phyloP scores from a whole-genome alignment of 2,888 invertebrate genomes.

The Caenorhabditis doughertyi region DNA sequence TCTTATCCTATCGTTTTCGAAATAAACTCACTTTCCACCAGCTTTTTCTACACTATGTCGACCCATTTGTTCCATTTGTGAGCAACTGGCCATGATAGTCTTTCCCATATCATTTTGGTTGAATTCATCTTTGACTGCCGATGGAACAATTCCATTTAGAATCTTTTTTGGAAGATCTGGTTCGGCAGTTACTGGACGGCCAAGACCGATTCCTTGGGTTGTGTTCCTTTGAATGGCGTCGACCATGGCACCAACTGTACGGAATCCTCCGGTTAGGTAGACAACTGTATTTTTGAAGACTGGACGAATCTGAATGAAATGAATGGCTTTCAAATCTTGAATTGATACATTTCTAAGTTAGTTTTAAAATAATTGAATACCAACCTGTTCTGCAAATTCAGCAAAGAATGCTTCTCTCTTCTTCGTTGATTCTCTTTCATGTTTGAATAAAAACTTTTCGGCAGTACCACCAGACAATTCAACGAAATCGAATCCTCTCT shows the following conservation, averaged over 20 bases:
- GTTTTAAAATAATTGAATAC: too few relatives aligned
- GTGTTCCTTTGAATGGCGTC: slow-evolving; percentile 63
- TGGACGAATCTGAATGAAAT: slow-evolving; percentile 40
- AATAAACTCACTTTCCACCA: slow-evolving; percentile 40
- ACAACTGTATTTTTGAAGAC: slow-evolving; percentile 58
- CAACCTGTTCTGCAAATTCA: slow-evolving; percentile 34
- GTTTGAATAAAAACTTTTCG: slow-evolving; percentile 17
- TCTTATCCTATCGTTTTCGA: not conserved
- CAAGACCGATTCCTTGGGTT: slow-evolving; percentile 74
- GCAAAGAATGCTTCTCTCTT: slow-evolving; percentile 39
- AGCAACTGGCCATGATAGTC: slow-evolving; percentile 40
- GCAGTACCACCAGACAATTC: slow-evolving; percentile 75
- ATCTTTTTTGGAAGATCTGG: slow-evolving; percentile 74
- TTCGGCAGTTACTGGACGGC: slow-evolving; percentile 71
- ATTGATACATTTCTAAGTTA: too few relatives aligned
- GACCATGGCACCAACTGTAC: slow-evolving; percentile 72
- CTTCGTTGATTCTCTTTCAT: slow-evolving; percentile 67
- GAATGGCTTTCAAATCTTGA: too few relatives aligned
- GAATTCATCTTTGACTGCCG: slow-evolving; percentile 53
- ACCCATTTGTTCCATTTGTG: slow-evolving; percentile 70
- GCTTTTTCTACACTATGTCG: slow-evolving; percentile 43
- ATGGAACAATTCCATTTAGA: slow-evolving; percentile 53
- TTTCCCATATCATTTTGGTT: slow-evolving; percentile 58
- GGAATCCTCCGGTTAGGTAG: slow-evolving; percentile 75
- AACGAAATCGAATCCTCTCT: slow-evolving; percentile 74